Evolutionary conservation across 2,888 invertebrate species (phyloP).

Genomic region (Metopia argyrocephala): DNA sequence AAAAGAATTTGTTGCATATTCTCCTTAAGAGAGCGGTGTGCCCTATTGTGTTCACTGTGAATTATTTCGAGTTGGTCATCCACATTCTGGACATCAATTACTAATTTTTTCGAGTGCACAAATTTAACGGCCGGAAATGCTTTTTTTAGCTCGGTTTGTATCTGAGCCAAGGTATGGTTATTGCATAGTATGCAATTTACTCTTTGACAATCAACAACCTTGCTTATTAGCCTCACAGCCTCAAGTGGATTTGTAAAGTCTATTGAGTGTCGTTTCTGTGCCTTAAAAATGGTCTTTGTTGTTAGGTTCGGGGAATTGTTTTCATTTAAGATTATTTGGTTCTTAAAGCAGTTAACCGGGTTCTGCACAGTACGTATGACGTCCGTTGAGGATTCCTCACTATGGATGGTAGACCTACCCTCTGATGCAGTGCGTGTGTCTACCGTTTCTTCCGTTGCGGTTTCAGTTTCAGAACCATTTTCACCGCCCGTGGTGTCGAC

Average conservation of each 20-base stretch:
- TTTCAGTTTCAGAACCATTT: no score
- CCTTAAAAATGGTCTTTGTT: slow-evolving; percentile 4
- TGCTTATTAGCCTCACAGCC: no score
- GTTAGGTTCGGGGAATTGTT: no score
- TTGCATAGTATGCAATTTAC: no score
- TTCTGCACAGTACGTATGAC: slow-evolving; percentile 39
- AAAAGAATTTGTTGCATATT: slow-evolving; percentile 16
- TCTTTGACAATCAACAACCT: no score
- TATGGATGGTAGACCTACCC: slow-evolving; percentile 6
- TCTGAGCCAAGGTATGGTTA: no score
- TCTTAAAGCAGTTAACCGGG: slow-evolving; percentile 55
- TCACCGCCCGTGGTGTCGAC: not conserved
- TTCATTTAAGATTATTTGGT: slow-evolving; percentile 23
- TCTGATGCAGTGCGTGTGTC: no score
- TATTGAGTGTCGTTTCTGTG: not conserved
- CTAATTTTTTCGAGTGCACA: no score
- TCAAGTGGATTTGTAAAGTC: not conserved
- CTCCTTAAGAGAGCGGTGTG: slow-evolving; percentile 19
- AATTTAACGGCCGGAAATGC: no score
- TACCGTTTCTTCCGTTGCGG: no score
- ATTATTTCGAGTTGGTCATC: slow-evolving; percentile 54
- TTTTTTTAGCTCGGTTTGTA: no score
- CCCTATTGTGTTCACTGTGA: slow-evolving; percentile 39
- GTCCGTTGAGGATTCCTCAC: slow-evolving; percentile 48
- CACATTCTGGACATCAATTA: slow-evolving; percentile 54